These are phyloP conservation scores for Caerostris extrusa DNA, from an alignment of 1,140 invertebrate species.

Conservation along the genomic window DNA sequence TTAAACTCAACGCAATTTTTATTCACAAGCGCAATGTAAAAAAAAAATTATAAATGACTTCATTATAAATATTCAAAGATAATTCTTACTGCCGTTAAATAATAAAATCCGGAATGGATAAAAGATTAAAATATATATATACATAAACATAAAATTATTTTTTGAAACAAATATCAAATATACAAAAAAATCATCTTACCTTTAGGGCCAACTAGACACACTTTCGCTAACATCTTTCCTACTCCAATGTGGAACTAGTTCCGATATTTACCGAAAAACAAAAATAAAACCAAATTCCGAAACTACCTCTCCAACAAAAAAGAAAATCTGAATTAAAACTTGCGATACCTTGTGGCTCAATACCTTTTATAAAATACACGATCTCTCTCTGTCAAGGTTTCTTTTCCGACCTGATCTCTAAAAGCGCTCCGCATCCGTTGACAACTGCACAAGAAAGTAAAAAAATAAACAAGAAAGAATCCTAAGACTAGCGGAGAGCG, in stretches of 20 bases:
- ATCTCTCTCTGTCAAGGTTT: not conserved
- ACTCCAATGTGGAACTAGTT: not conserved
- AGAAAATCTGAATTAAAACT: not conserved
- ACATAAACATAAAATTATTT: no score
- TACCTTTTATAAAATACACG: not conserved
- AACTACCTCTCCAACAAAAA: not conserved
- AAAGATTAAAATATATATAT: no score
- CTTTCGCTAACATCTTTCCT: constrained; percentile 36
- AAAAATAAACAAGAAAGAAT: constrained; percentile 14
- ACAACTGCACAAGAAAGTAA: not conserved
- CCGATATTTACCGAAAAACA: not conserved
- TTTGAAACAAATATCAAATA: not conserved
- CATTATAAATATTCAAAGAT: no score
- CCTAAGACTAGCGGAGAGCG: not conserved
- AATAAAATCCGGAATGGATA: no score
- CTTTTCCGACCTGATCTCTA: not conserved
- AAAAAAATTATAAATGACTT: no score
- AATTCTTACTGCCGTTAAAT: no score
- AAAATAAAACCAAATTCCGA: not conserved
- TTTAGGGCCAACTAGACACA: constrained; percentile 67
- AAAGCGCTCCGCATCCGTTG: not conserved
- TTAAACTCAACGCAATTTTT: no score
- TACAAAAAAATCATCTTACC: constrained; percentile 1
- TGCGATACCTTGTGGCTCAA: not conserved
- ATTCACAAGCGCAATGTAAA: no score